Percentiles rank a stretch among this genome's conserved stretches.
Conservation (phyloP, 2,113 vertebrate species). For the Rhabdornis inornatus region DNA sequence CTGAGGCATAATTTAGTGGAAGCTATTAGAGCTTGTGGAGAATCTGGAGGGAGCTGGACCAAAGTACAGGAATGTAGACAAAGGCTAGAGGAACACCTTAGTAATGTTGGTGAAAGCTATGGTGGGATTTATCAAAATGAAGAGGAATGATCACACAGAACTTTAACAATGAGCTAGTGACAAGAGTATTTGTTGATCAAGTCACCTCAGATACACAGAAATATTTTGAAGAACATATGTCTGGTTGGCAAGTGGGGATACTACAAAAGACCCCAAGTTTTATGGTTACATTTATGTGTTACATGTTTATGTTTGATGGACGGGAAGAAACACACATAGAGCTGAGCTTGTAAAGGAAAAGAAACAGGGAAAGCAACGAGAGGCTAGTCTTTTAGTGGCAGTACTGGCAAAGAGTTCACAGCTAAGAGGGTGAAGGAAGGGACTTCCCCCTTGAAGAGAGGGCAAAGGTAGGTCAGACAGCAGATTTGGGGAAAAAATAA, state of each 20-base stretch:
- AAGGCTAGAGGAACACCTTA: not conserved
- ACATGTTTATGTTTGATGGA: not conserved
- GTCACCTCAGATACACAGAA: not conserved
- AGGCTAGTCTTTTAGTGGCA: not conserved
- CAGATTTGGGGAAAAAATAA: not conserved
- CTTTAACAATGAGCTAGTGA: not conserved
- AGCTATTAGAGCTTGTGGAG: not conserved
- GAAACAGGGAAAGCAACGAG: not conserved
- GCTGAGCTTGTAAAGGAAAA: not conserved
- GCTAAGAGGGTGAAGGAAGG: not conserved
- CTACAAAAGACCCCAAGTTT: not conserved
- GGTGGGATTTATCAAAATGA: not conserved
- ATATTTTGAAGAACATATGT: not conserved
- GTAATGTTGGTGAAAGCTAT: rapidly evolving
- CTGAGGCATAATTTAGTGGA: not conserved
- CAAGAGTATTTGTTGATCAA: not conserved
- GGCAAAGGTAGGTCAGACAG: not conserved
- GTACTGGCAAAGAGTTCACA: not conserved
- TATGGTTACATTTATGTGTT: not conserved
- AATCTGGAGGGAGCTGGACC: not conserved
- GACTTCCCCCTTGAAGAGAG: not conserved
- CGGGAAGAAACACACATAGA: not conserved
- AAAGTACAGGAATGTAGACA: not conserved
- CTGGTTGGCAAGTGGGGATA: not conserved
- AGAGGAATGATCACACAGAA: not conserved